phyloP scores from a whole-genome alignment of 2,113 vertebrate species.

The Herpailurus yagouaroundi region DNA sequence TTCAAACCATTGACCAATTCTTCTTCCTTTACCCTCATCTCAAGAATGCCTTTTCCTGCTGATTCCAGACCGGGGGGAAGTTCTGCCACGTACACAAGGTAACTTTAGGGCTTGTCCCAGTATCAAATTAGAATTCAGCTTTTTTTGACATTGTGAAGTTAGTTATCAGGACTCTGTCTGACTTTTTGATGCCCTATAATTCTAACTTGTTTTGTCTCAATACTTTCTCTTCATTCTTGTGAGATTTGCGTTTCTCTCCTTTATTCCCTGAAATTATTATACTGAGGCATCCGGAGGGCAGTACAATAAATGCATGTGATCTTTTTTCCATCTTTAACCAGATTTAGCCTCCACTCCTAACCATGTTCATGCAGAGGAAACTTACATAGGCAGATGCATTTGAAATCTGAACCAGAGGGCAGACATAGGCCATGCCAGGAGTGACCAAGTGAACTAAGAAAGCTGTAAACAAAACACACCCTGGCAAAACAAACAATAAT shows the following conservation, averaged over 20 bases:
- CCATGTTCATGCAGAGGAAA: neutral
- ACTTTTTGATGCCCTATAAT: neutral
- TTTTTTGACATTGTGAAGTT: neutral
- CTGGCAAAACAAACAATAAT: neutral
- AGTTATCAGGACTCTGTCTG: neutral
- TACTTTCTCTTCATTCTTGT: neutral
- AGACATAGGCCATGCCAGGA: fast-evolving
- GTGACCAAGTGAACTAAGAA: neutral
- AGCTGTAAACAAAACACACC: neutral
- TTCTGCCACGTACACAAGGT: neutral
- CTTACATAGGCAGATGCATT: neutral
- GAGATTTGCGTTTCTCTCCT: neutral
- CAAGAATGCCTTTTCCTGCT: neutral
- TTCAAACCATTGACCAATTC: neutral
- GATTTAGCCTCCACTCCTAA: neutral
- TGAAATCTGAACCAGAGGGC: neutral
- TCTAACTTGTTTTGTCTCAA: neutral
- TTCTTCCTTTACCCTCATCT: neutral
- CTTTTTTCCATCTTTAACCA: neutral
- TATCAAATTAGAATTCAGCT: neutral
- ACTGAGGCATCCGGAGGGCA: neutral
- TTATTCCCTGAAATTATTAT: neutral
- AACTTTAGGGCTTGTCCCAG: neutral
- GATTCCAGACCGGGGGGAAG: neutral
- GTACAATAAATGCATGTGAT: neutral